Evolutionary conservation across 1,140 invertebrate species (phyloP).

Genomic region (Nymphalis io): DNA sequence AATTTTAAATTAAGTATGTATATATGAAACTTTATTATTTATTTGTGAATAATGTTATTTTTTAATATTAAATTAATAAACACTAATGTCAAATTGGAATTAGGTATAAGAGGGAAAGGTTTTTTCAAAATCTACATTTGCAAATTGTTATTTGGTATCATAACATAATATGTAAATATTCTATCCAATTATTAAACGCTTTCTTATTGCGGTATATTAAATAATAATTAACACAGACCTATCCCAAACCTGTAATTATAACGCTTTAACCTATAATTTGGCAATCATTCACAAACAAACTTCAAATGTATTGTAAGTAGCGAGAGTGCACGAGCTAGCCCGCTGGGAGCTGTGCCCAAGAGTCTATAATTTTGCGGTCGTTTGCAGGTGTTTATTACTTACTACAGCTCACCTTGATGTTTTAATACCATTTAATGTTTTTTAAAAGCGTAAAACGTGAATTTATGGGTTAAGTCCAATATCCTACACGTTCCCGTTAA

Average conservation of each 20-base stretch:
- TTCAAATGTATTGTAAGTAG: slow-evolving; percentile 53
- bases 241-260: slow-evolving; percentile 56
- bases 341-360: slow-evolving; percentile 50
- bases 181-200: neutral
- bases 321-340: slow-evolving; percentile 47
- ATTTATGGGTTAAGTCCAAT: neutral
- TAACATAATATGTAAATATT: neutral
- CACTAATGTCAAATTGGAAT: neutral
- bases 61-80: too few relatives aligned
- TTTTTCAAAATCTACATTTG: neutral
- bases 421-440: slow-evolving; percentile 35
- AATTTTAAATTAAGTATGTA: neutral
- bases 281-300: slow-evolving; percentile 61
- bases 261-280: slow-evolving; percentile 74
- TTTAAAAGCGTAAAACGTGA: slow-evolving; percentile 11
- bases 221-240: slow-evolving; percentile 15
- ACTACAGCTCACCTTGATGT: slow-evolving; percentile 32
- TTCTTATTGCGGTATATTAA: slow-evolving; percentile 6
- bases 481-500: too few relatives aligned
- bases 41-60: neutral
- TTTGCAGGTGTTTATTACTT: slow-evolving; percentile 58
- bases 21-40: neutral
- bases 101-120: too few relatives aligned
- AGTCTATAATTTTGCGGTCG: slow-evolving; percentile 75
- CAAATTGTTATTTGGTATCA: neutral